Conservation (phyloP, 2,888 invertebrate genomes). For the Protula sp. region DNA sequence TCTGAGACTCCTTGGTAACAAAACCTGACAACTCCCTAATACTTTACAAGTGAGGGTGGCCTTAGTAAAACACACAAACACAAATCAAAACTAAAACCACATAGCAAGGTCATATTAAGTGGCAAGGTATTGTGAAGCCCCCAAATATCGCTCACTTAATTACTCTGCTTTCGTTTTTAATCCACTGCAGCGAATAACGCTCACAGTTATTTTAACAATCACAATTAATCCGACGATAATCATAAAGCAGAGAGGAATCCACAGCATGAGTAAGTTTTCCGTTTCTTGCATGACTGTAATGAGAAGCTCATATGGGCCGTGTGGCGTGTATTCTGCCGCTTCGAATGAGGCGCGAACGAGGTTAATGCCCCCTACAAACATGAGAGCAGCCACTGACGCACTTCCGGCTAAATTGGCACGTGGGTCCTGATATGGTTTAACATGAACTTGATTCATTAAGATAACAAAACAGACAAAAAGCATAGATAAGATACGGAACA, state of each 20-base stretch:
- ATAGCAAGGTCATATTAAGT: too few relatives aligned
- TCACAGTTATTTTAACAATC: neutral
- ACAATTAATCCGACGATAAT: neutral
- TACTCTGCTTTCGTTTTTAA: too few relatives aligned
- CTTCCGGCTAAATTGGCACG: slow-evolving; percentile 15
- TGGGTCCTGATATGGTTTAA: slow-evolving; percentile 14
- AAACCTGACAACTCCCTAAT: too few relatives aligned
- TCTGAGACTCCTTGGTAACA: too few relatives aligned
- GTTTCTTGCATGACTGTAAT: slow-evolving; percentile 13
- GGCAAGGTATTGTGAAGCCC: too few relatives aligned
- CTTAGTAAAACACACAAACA: too few relatives aligned
- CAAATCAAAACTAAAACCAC: too few relatives aligned
- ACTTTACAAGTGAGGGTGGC: too few relatives aligned
- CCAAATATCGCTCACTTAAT: too few relatives aligned
- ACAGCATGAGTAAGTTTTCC: slow-evolving; percentile 20
- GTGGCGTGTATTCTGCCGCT: slow-evolving; percentile 21
- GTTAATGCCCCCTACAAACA: slow-evolving; percentile 20
- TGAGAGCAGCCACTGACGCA: slow-evolving; percentile 16
- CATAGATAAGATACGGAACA: slow-evolving; percentile 17
- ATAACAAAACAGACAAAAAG: slow-evolving; percentile 14
- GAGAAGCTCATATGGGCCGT: slow-evolving; percentile 17
- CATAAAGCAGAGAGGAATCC: slow-evolving; percentile 17
- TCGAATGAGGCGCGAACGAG: slow-evolving; percentile 20
- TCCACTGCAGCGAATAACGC: too few relatives aligned
- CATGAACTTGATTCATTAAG: slow-evolving; percentile 18